These are phyloP conservation scores for Cheilosia urbana DNA, from an alignment of 2,888 invertebrate genomes.

Conservation along the genomic window DNA sequence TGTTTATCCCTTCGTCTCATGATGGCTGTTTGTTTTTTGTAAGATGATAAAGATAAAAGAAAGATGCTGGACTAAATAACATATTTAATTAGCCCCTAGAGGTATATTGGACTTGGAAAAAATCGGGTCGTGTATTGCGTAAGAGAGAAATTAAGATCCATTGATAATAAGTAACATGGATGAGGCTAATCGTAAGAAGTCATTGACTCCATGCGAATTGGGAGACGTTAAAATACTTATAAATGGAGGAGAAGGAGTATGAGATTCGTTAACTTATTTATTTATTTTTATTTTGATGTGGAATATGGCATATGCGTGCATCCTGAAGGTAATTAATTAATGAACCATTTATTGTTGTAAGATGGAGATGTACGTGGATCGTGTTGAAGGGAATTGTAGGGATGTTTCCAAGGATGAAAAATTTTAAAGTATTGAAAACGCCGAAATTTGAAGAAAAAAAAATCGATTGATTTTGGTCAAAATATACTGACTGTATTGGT, in stretches of 20 bases:
- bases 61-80: slow-evolving; percentile 28
- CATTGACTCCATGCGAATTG: slow-evolving; percentile 46
- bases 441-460: neutral
- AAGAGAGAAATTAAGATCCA: slow-evolving; percentile 47
- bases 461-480: no score
- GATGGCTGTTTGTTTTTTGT: neutral
- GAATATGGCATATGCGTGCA: slow-evolving; percentile 13
- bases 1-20: slow-evolving; percentile 15
- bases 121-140: slow-evolving; percentile 37
- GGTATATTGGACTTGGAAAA: slow-evolving; percentile 36
- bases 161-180: slow-evolving; percentile 39
- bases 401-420: neutral
- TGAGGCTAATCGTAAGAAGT: slow-evolving; percentile 51
- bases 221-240: neutral
- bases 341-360: slow-evolving; percentile 40
- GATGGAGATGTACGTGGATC: neutral
- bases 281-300: neutral
- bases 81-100: slow-evolving; percentile 57
- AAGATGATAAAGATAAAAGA: slow-evolving; percentile 9
- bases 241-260: neutral
- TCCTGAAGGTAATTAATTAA: slow-evolving; percentile 56
- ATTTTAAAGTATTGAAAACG: neutral
- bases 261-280: slow-evolving; percentile 33
- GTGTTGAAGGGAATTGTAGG: neutral
- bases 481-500: no score